Evolutionary conservation across 2,113 vertebrate species (phyloP).

Genomic region (Ptilonorhynchus violaceus): DNA sequence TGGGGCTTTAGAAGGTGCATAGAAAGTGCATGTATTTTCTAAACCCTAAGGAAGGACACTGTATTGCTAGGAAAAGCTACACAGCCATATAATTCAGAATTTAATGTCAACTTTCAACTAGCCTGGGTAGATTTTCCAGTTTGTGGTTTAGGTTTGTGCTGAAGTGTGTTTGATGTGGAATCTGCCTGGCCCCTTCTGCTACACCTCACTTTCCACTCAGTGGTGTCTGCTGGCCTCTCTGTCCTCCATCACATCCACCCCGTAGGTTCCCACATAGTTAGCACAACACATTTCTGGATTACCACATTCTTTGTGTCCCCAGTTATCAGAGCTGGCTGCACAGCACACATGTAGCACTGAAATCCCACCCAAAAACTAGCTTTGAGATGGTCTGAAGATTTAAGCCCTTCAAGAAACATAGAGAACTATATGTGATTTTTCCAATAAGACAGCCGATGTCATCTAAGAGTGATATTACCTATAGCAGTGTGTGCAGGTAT

Average conservation of each 20-base stretch:
- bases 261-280: rapidly evolving
- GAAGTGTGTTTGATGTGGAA: neutral
- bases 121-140: neutral
- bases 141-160: neutral
- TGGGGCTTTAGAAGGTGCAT: neutral
- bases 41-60: neutral
- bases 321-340: neutral
- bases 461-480: neutral
- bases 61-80: neutral
- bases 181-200: neutral
- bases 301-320: neutral
- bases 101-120: neutral
- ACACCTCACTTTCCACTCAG: neutral
- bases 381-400: neutral
- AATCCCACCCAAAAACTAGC: neutral
- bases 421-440: neutral
- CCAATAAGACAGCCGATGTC: neutral
- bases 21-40: neutral
- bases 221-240: neutral
- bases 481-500: neutral
- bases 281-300: neutral
- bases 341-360: neutral
- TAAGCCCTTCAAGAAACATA: neutral
- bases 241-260: neutral
- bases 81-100: neutral